A percentile compares a stretch with the other conserved stretches of the same genome.
Conservation (phyloP, 1,140 invertebrate species). For the Scylla paramamosain region DNA sequence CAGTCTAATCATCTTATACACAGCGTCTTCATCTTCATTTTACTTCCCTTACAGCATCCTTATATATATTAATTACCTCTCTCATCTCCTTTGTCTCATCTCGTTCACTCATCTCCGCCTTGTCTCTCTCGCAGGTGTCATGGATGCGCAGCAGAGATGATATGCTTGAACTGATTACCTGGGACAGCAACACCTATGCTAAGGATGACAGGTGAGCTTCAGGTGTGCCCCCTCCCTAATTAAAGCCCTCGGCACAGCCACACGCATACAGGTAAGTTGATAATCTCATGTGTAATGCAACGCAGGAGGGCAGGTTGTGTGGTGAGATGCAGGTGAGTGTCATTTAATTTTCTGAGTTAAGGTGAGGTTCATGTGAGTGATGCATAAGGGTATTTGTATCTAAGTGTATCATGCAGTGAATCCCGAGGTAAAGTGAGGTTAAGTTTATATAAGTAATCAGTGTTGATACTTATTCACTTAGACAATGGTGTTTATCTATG, state of each 20-base stretch:
- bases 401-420: no score
- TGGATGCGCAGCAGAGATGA: slow-evolving; percentile 52
- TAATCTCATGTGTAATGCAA: background rate
- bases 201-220: slow-evolving; percentile 41
- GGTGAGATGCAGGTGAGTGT: background rate
- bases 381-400: no score
- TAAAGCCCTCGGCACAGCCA: background rate
- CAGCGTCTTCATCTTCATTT: no score
- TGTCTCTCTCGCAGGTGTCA: slow-evolving; percentile 35
- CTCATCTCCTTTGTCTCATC: background rate
- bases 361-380: no score
- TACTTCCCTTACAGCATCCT: no score
- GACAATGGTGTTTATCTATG: no score
- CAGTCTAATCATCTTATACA: no score
- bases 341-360: no score
- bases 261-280: background rate
- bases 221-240: background rate
- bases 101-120: background rate
- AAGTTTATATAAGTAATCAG: no score
- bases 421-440: no score
- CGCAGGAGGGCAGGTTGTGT: background rate
- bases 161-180: slow-evolving; percentile 50
- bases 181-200: slow-evolving; percentile 40
- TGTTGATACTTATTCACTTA: no score
- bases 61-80: background rate